A percentile compares a stretch with the other conserved stretches of the same genome.
Evolutionary conservation across 2,888 invertebrate species (phyloP).

Genomic region (Drosophila macrospina): DNA sequence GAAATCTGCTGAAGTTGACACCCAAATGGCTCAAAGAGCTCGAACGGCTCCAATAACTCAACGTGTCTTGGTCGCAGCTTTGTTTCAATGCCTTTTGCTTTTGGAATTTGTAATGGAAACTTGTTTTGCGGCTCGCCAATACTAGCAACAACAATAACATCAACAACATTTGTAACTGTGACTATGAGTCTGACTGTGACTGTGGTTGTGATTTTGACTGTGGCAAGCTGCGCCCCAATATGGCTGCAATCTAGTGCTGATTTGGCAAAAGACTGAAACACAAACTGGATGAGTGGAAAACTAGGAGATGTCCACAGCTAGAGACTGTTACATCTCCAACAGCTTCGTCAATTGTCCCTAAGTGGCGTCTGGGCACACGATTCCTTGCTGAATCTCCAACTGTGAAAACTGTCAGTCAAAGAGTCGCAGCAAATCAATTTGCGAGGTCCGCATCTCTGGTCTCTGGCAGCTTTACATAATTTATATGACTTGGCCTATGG

Average conservation of each 20-base stretch:
- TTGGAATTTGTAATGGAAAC: slow-evolving; percentile 69
- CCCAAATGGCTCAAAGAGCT: slow-evolving; percentile 46
- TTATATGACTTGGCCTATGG: slow-evolving; percentile 63
- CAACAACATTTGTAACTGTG: slow-evolving; percentile 23
- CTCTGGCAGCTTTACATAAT: slow-evolving; percentile 47
- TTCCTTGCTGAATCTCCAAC: slow-evolving; percentile 33
- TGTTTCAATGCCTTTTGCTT: slow-evolving; percentile 39
- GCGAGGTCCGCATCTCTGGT: slow-evolving; percentile 24
- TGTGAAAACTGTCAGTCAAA: slow-evolving; percentile 42
- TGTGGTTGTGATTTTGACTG: slow-evolving; percentile 20
- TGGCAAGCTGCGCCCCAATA: slow-evolving; percentile 48
- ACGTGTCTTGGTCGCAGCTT: slow-evolving; percentile 31
- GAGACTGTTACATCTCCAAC: slow-evolving; percentile 33
- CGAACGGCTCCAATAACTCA: slow-evolving; percentile 63
- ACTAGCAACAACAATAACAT: slow-evolving; percentile 18
- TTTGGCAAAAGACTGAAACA: slow-evolving; percentile 44
- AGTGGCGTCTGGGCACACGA: slow-evolving; percentile 46
- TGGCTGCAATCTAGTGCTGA: slow-evolving; percentile 65
- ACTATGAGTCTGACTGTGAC: too few species aligned
- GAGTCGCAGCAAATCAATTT: slow-evolving; percentile 57
- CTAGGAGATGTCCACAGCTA: slow-evolving; percentile 17
- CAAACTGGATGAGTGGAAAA: not conserved
- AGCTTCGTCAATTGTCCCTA: slow-evolving; percentile 43
- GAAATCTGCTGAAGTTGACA: slow-evolving; percentile 76
- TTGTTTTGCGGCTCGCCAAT: slow-evolving; percentile 55